phyloP scores from a whole-genome alignment of 2,888 invertebrate genomes.

The Eilema sororculum region DNA sequence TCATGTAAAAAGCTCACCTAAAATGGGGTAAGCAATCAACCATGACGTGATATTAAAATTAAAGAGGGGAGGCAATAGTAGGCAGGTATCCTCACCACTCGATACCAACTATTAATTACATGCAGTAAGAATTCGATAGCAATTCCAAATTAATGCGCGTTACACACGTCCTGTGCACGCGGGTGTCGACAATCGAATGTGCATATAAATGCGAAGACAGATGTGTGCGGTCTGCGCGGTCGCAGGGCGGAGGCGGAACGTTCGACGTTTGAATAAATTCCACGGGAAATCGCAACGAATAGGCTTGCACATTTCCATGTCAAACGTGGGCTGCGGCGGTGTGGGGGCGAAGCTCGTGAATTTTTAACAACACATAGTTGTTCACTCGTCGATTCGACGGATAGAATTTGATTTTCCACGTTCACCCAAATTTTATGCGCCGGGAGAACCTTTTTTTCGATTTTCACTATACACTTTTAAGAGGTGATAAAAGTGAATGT shows the following conservation, averaged over 20 bases:
- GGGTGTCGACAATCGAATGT: slow-evolving; percentile 74
- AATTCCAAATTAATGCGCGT: slow-evolving; percentile 52
- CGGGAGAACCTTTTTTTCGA: slow-evolving; percentile 28
- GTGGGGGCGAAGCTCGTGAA: slow-evolving; percentile 65
- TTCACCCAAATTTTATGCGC: slow-evolving; percentile 37
- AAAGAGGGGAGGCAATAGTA: slow-evolving; percentile 18
- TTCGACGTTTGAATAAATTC: slow-evolving; percentile 74
- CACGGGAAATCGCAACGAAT: slow-evolving; percentile 68
- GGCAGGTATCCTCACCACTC: slow-evolving; percentile 25
- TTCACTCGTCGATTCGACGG: slow-evolving; percentile 46
- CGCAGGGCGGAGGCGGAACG: slow-evolving; percentile 33
- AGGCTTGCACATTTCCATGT: slow-evolving; percentile 81
- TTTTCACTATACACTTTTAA: slow-evolving; percentile 29
- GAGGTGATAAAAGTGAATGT: slow-evolving; percentile 41
- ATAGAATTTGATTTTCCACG: slow-evolving; percentile 46
- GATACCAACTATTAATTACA: slow-evolving; percentile 32
- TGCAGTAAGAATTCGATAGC: slow-evolving; percentile 25
- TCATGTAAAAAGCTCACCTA: background rate
- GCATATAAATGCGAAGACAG: slow-evolving; percentile 74
- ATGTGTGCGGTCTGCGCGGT: slow-evolving; percentile 59
- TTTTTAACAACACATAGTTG: slow-evolving; percentile 73
- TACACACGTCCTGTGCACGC: slow-evolving; percentile 57
- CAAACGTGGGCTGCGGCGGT: slow-evolving; percentile 71
- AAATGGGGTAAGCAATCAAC: slow-evolving; percentile 34
- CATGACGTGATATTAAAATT: slow-evolving; percentile 17